A percentile compares a stretch with the other conserved stretches of the same genome.
These are phyloP conservation scores for Macrotus californicus DNA, from an alignment of 2,113 vertebrate genomes.

Conservation along the genomic window DNA sequence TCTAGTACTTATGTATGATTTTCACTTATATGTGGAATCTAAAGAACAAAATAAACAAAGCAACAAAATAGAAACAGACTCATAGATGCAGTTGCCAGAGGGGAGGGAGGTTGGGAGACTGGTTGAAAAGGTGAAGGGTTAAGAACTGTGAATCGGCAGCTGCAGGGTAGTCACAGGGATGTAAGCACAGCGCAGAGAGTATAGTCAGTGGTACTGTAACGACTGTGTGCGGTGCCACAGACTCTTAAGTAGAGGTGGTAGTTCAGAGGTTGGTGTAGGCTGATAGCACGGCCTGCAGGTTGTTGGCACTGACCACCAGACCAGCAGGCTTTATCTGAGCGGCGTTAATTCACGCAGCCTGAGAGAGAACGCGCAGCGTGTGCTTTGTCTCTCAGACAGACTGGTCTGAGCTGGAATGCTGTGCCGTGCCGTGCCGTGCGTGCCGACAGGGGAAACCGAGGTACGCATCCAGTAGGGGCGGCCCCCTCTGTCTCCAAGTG, in stretches of 20 bases:
- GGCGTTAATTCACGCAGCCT: neutral
- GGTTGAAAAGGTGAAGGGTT: neutral
- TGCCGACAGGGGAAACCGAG: neutral
- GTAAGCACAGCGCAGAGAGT: too few species aligned
- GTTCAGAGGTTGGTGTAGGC: neutral
- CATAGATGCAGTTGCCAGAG: too few species aligned
- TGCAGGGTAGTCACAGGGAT: neutral
- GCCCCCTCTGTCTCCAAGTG: too few species aligned
- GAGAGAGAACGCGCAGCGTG: neutral
- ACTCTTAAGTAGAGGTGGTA: neutral
- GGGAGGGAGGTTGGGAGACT: too few species aligned
- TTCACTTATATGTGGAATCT: neutral
- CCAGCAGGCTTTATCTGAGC: neutral
- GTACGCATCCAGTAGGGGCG: accelerated
- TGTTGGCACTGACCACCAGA: neutral
- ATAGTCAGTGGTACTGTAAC: neutral
- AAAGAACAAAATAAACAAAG: neutral
- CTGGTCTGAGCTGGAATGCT: neutral
- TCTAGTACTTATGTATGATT: neutral
- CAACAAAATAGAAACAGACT: too few species aligned
- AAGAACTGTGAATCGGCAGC: neutral
- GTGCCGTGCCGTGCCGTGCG: neutral
- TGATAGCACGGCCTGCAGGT: neutral
- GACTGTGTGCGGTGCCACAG: too few species aligned
- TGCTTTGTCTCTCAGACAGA: neutral